A percentile compares a stretch with the other conserved stretches of the same genome.
Evolutionary conservation across 1,140 invertebrate genomes (phyloP).

Genomic region (Penaeus japonicus): DNA sequence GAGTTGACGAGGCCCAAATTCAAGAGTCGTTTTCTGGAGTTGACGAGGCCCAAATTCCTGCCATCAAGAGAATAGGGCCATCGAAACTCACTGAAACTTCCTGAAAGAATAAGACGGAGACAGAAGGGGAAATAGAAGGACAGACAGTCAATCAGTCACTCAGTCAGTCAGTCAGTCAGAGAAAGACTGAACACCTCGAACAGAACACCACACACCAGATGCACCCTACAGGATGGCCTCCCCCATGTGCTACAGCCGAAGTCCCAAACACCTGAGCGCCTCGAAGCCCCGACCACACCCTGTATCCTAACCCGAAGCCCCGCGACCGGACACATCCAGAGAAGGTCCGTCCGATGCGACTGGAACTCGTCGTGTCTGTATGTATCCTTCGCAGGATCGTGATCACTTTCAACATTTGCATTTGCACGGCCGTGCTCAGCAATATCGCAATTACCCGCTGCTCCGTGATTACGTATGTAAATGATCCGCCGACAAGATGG

Average conservation of each 20-base stretch:
- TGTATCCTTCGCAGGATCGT: constrained; percentile 3
- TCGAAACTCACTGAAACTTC: too few species aligned
- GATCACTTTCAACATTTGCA: constrained; percentile 37
- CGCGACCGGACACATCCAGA: background rate
- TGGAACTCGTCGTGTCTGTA: background rate
- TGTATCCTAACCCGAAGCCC: background rate
- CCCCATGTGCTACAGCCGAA: too few species aligned
- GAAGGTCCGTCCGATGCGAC: background rate
- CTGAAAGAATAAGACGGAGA: too few species aligned
- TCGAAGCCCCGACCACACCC: too few species aligned
- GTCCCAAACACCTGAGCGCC: too few species aligned
- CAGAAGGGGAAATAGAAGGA: too few species aligned
- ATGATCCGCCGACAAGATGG: constrained; percentile 37
- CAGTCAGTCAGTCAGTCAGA: background rate
- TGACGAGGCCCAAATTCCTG: too few species aligned
- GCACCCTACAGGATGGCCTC: too few species aligned
- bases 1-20: too few species aligned
- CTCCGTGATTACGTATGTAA: constrained; percentile 51
- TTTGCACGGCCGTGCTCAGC: constrained; percentile 44
- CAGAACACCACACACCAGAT: too few species aligned
- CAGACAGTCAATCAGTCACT: background rate
- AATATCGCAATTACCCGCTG: constrained; percentile 49
- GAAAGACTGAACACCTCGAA: background rate
- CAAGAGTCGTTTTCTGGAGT: too few species aligned
- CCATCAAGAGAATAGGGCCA: too few species aligned